These are phyloP conservation scores for Fulmarus glacialis DNA, from an alignment of 2,113 vertebrate species.

Conservation along the genomic window DNA sequence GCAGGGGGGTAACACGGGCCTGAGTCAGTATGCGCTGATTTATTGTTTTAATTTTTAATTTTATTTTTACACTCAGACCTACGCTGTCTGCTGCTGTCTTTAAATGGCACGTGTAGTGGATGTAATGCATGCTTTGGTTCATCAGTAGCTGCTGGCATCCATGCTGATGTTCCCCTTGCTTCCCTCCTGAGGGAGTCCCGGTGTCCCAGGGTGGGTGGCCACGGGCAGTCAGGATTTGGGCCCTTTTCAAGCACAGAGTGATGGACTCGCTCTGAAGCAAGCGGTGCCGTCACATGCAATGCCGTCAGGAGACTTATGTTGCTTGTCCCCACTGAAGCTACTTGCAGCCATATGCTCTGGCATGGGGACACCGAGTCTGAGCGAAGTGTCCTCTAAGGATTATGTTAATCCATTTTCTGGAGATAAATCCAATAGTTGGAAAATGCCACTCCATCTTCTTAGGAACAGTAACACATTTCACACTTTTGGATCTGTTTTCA, in stretches of 20 bases:
- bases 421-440: not conserved
- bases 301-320: not conserved
- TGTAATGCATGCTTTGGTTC: not conserved
- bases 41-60: not conserved
- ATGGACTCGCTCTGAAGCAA: not conserved
- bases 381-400: not conserved
- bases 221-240: not conserved
- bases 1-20: not conserved
- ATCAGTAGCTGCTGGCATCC: not conserved
- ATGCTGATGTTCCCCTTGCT: not conserved
- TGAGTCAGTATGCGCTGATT: not conserved
- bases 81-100: not conserved
- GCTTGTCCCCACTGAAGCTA: not conserved
- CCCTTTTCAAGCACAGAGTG: not conserved
- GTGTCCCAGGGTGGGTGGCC: not conserved
- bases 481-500: not conserved
- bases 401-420: constrained; percentile 36
- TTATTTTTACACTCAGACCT: not conserved
- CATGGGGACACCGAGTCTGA: not conserved
- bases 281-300: fast-evolving
- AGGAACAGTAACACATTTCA: not conserved
- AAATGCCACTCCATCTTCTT: not conserved
- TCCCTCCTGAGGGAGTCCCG: not conserved
- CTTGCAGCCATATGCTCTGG: not conserved
- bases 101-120: fast-evolving